phyloP scores from a whole-genome alignment of 2,888 invertebrate species.

The Leistus spinibarbis region DNA sequence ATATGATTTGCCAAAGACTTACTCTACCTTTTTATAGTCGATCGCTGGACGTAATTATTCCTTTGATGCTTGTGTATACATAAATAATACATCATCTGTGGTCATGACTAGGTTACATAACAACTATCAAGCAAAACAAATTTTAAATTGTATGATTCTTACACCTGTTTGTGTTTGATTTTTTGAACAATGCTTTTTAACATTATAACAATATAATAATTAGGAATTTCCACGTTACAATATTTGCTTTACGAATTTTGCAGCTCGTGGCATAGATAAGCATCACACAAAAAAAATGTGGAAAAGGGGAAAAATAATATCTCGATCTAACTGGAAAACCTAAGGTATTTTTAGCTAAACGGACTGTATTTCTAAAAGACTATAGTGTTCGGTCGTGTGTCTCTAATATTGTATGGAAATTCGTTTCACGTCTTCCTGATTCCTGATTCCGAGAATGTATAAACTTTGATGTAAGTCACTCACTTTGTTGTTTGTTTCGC shows the following conservation, averaged over 20 bases:
- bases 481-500: no score
- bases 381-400: no score
- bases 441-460: no score
- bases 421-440: no score
- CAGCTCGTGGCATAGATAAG: not conserved
- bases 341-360: no score
- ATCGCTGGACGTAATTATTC: constrained; percentile 7
- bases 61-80: constrained; percentile 18
- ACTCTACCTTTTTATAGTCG: constrained; percentile 10
- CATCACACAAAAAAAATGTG: not conserved
- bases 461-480: no score
- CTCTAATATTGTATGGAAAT: no score
- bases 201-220: not conserved
- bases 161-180: constrained; percentile 22
- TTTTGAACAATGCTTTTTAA: constrained; percentile 13
- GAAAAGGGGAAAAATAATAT: no score
- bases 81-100: constrained; percentile 31
- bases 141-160: constrained; percentile 28
- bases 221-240: constrained; percentile 14
- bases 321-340: no score
- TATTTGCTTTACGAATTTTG: not conserved
- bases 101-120: constrained; percentile 30
- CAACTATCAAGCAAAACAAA: constrained; percentile 14
- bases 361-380: no score
- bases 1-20: not conserved